Evolutionary conservation across 1,140 invertebrate genomes (phyloP).

Genomic region (Drosophila takahashii): DNA sequence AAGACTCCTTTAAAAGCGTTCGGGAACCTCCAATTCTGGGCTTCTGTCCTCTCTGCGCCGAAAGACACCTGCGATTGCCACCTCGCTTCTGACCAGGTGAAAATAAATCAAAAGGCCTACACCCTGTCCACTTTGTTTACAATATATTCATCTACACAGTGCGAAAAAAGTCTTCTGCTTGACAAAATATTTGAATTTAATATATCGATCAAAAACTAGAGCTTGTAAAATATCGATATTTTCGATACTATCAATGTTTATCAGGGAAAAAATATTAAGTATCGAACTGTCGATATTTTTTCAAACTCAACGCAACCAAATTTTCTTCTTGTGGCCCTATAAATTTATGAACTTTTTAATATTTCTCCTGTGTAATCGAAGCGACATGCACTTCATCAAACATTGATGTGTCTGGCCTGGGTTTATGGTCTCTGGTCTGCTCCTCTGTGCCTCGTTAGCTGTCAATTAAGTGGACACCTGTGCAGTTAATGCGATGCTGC

Average conservation of each 20-base stretch:
- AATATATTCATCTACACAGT: background rate
- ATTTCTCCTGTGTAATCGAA: constrained; percentile 22
- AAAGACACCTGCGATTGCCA: constrained; percentile 28
- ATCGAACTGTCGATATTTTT: too few relatives aligned
- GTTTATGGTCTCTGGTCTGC: constrained; percentile 30
- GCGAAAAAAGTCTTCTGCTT: background rate
- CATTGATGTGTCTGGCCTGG: constrained; percentile 57
- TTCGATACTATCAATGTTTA: too few relatives aligned
- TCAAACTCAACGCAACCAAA: too few relatives aligned
- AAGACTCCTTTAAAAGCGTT: background rate
- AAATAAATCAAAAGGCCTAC: constrained; percentile 20
- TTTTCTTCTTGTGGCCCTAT: too few relatives aligned
- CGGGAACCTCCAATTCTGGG: background rate
- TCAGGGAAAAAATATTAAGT: too few relatives aligned
- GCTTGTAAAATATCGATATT: too few relatives aligned
- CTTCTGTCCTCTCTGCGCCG: constrained; percentile 24
- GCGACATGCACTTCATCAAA: constrained; percentile 66
- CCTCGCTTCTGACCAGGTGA: constrained; percentile 7
- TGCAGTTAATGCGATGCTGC: constrained; percentile 70
- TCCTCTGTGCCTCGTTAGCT: constrained; percentile 66
- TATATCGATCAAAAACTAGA: too few relatives aligned
- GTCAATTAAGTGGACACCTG: constrained; percentile 81
- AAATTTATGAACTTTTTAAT: too few relatives aligned
- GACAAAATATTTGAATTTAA: background rate
- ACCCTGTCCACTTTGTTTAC: constrained; percentile 5